A percentile compares a stretch with the other conserved stretches of the same genome.
Evolutionary conservation across 1,140 invertebrate genomes (phyloP).

Genomic region (Aphaenogaster floridana): DNA sequence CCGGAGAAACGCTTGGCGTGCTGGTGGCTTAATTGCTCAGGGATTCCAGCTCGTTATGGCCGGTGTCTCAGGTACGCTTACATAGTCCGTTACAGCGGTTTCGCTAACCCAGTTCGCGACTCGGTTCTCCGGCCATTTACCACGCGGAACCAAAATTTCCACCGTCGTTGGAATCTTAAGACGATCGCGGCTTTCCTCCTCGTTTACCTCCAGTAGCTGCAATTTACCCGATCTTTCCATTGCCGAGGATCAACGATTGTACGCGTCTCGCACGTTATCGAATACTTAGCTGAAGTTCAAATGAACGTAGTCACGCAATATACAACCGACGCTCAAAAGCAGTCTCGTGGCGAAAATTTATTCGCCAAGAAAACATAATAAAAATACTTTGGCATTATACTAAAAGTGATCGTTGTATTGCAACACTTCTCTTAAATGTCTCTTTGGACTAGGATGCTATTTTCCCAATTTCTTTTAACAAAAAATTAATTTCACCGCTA

Average conservation of each 20-base stretch:
- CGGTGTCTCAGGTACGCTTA: constrained; percentile 78
- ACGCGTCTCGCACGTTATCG: background rate
- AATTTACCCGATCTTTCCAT: constrained; percentile 26
- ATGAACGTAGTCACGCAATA: background rate
- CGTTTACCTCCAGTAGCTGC: background rate
- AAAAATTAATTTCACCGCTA: background rate
- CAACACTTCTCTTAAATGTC: background rate
- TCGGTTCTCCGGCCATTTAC: constrained; percentile 39
- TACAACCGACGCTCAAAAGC: background rate
- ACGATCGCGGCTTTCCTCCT: constrained; percentile 21
- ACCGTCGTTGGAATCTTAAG: constrained; percentile 37
- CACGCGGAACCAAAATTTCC: constrained; percentile 49
- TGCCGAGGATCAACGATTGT: background rate
- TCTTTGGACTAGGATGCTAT: background rate
- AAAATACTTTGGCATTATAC: background rate
- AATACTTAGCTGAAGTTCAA: background rate
- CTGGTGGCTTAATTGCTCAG: constrained; percentile 82
- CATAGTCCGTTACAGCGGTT: constrained; percentile 55
- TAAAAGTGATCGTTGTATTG: background rate
- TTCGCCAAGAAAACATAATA: background rate
- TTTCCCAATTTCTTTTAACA: background rate
- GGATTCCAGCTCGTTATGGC: constrained; percentile 83
- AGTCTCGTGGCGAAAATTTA: background rate
- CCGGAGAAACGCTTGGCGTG: constrained; percentile 64
- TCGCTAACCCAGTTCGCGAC: constrained; percentile 45